Conservation (phyloP, 2,888 invertebrate species). For the Agrochola circellaris region DNA sequence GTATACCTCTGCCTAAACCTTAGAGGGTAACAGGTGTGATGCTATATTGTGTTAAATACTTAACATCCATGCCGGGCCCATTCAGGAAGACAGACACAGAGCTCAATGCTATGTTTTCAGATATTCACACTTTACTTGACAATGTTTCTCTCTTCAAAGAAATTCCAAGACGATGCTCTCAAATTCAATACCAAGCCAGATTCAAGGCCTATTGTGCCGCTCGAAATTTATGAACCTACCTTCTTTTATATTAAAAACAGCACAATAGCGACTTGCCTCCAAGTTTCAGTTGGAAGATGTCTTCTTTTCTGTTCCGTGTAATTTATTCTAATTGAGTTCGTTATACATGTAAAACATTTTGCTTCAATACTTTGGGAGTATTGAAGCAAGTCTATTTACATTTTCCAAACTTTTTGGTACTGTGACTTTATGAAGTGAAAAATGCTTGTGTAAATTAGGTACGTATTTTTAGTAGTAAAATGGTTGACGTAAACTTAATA, state of each 20-base stretch:
- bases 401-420: background rate
- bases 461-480: background rate
- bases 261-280: conserved; percentile 7
- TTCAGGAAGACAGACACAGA: no score
- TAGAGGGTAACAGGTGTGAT: no score
- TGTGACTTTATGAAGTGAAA: background rate
- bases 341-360: conserved; percentile 39
- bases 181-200: background rate
- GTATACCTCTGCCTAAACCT: no score
- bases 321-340: conserved; percentile 51
- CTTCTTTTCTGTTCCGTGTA: conserved; percentile 6
- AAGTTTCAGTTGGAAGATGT: conserved; percentile 20
- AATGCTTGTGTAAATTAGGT: no score
- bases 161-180: background rate
- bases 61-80: no score
- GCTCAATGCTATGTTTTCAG: background rate
- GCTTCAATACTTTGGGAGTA: background rate
- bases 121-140: background rate
- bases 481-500: background rate
- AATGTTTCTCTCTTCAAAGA: background rate
- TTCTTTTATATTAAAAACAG: conserved; percentile 30
- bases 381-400: background rate
- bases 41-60: no score
- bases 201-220: conserved; percentile 1
- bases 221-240: conserved; percentile 18